Conservation (phyloP, 1,140 invertebrate species). For the Venturia canescens region DNA sequence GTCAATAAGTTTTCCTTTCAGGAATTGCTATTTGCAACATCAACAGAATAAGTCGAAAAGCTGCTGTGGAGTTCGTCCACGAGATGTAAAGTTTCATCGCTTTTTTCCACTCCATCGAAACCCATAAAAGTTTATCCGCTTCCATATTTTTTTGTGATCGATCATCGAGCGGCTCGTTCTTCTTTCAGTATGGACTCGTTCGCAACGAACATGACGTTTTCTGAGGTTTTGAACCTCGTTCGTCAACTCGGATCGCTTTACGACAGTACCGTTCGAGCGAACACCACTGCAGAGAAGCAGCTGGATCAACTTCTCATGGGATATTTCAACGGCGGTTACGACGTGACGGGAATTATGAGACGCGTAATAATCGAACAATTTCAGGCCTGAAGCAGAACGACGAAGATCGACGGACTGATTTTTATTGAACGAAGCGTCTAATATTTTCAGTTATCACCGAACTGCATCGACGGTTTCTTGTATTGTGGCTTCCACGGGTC, state of each 20-base stretch:
- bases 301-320: constrained; percentile 15
- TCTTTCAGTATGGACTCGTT: constrained; percentile 4
- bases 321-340: constrained; percentile 34
- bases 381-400: not conserved
- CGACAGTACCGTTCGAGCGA: not conserved
- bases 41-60: constrained; percentile 63
- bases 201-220: not conserved
- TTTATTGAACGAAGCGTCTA: not conserved
- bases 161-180: too few species aligned
- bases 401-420: too few species aligned
- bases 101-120: not conserved
- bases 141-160: not conserved
- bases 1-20: too few species aligned
- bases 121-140: too few species aligned
- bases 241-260: constrained; percentile 13
- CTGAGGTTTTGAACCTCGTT: not conserved
- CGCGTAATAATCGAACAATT: not conserved
- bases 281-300: not conserved
- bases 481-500: constrained; percentile 74
- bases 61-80: constrained; percentile 54
- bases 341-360: constrained; percentile 33
- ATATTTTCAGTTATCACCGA: constrained; percentile 74
- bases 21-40: constrained; percentile 63
- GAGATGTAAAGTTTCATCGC: constrained; percentile 57
- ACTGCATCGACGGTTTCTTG: constrained; percentile 75